Base-by-base conservation (phyloP, 2,888 invertebrate species). In the Xanthia togata region DNA sequence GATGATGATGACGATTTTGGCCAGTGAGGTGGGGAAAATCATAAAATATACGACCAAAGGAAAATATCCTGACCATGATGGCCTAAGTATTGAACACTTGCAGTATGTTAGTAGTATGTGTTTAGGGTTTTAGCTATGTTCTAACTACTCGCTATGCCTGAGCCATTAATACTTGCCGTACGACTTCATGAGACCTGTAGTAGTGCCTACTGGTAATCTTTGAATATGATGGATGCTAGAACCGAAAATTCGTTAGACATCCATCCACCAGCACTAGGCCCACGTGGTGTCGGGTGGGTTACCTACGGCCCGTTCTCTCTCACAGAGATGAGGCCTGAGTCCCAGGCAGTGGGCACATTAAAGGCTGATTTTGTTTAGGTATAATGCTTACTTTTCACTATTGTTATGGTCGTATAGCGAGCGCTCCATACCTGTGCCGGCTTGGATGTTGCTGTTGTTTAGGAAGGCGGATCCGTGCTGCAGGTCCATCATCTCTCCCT, bases 401-500 rank as follows among this genome's bases (percentile, higher is more conserved):
- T 62, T 63, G 23, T 35, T 23, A 23, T 47, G 14, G 4, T 47
- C 11, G 14, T 50, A 50, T 9, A 53, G 31, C 6, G 11, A 47
- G 26, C 41, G 9, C 11, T n/a, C 6, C 6, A 2, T 73, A 96
- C 96, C 96, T 83, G 93, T 94, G 89, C 96, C 93, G 41, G 98
- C 98, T 76, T 97, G 97, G 73, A 99, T 98, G 91, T 97, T 98
- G 57, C 98, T 98, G 91, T 98, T 98, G 90, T 97, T 98, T 88
- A 98, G 96, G 93, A 99, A 99, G 41, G 98, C 97, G 26, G 98
- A 98, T 8, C 99, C 99, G 90, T 99, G 99, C 92, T 99, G 99
- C 74, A 99, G 95, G 93, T 99, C 99, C 98, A 99, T 97, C 97
- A 99, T 97, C 95, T 99, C 99, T 1, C 99, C 99, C 89, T 97